A percentile compares a stretch with the other conserved stretches of the same genome.
phyloP scores from a whole-genome alignment of 2,113 vertebrate species.

The Poeciliopsis retropinna region DNA sequence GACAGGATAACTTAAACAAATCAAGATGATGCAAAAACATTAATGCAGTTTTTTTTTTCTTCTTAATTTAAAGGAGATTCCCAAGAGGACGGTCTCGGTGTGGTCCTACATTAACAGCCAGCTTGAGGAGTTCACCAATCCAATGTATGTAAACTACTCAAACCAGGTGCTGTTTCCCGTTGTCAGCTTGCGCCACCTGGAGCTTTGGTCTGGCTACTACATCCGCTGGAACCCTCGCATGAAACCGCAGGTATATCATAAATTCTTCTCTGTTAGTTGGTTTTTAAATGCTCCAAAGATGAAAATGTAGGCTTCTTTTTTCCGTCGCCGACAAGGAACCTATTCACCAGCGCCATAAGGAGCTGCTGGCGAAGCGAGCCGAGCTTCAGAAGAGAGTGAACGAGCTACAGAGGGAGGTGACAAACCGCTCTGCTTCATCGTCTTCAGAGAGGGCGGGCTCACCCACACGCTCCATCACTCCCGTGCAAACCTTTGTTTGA shows the following conservation, averaged over 20 bases:
- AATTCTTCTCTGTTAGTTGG: not conserved
- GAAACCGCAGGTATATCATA: constrained; percentile 87
- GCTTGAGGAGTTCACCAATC: constrained; percentile 95
- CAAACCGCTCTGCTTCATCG: constrained; percentile 87
- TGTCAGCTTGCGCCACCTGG: constrained; percentile 95
- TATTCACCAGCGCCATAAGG: constrained; percentile 92
- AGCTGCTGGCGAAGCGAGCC: constrained; percentile 91
- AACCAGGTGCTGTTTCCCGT: constrained; percentile 95
- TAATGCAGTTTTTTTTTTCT: not conserved
- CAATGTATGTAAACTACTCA: constrained; percentile 92
- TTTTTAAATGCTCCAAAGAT: not conserved
- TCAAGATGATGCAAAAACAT: not conserved
- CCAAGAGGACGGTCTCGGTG: constrained; percentile 89
- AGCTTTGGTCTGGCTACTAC: constrained; percentile 98
- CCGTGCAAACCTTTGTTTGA: constrained; percentile 93
- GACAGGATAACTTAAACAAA: too few species aligned
- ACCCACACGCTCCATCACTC: constrained; percentile 86
- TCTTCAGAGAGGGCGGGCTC: constrained; percentile 87
- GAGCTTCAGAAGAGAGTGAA: constrained; percentile 96
- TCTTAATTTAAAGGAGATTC: constrained; percentile 83
- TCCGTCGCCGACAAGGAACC: constrained; percentile 82
- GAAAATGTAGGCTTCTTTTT: not conserved
- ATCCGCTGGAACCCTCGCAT: constrained; percentile 97
- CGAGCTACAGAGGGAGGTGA: constrained; percentile 93
- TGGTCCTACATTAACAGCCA: constrained; percentile 98